Base-by-base conservation (phyloP, 1,140 invertebrate genomes). In the Wiebesia pumilae region DNA sequence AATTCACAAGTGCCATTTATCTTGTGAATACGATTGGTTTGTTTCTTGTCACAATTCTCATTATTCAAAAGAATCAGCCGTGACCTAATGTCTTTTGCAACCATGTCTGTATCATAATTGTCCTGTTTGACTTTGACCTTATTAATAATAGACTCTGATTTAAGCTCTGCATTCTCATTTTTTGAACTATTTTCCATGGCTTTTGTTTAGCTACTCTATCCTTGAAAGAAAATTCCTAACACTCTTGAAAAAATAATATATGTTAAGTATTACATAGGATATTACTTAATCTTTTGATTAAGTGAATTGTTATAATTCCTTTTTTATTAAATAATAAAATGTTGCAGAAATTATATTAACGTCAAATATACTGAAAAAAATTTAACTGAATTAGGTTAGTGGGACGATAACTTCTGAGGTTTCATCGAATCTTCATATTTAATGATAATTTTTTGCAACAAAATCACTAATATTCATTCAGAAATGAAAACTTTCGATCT, bases 371-470 rank as follows among this genome's bases (percentile, higher is more conserved):
- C 3, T 85, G 27, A 58, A 40, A 79, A 75, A 40, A 12, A n/a
- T 38, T 67, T 35, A 58, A 71, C 27, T 0, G 7, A 43, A 16
- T 21, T 24, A 67, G 47, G 54, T 71, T 71, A 14, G 33, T 79
- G 77, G 84, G 79, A 71, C 88, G 89, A 86, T 85, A 88, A 40
- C 82, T 82, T 82, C 89, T 87, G 90, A 67, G 69, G 82, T 69
- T 93, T 81, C 92, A 90, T 88, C 92, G 89, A 89, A 91, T 93
- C 92, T 93, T 92, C 92, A 93, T 93, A 89, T 89, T 93, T 93
- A 89, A 77, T 40, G 38, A 81, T n/a, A 78, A 81, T 73, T 88
- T 81, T 84, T 21, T 16, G 30, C 71, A n/a, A 73, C 30, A n/a
- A 87, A 87, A 40, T 19, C 9, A 19, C 35, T 71, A 19, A 83